Evolutionary conservation across 2,113 vertebrate species (phyloP).

Genomic region (Platycercus adscitus): DNA sequence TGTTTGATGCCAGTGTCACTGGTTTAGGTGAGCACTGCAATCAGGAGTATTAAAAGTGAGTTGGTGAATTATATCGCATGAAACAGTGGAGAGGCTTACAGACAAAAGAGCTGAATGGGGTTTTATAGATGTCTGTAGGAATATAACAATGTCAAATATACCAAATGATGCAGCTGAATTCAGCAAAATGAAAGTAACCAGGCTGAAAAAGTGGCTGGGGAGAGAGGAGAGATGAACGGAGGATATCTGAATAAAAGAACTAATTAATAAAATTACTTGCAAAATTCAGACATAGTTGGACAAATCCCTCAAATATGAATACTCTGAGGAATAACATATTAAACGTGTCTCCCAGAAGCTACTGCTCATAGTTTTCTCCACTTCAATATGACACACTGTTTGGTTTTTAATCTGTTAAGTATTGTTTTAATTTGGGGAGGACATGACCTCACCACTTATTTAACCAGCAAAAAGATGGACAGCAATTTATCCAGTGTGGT

Average conservation of each 20-base stretch:
- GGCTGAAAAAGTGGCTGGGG: not conserved
- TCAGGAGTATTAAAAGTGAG: constrained; percentile 59
- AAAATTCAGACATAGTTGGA: not conserved
- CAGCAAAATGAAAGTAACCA: not conserved
- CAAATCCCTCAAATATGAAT: not conserved
- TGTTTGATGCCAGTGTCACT: constrained; percentile 53
- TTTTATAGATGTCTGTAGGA: not conserved
- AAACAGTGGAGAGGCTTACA: constrained; percentile 15
- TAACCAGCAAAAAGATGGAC: not conserved
- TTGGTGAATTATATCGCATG: constrained; percentile 28
- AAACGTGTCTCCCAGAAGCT: not conserved
- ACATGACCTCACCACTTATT: not conserved
- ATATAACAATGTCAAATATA: not conserved
- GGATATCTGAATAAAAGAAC: not conserved
- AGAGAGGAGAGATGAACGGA: not conserved
- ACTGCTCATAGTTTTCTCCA: not conserved
- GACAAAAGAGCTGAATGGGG: constrained; percentile 41
- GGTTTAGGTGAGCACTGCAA: constrained; percentile 66
- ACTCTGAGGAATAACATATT: not conserved
- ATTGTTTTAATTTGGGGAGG: not conserved
- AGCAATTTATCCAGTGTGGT: not conserved
- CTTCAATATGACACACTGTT: not conserved
- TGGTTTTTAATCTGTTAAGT: not conserved
- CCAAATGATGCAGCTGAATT: not conserved
- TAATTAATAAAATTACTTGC: not conserved